Evolutionary conservation across 1,140 invertebrate species (phyloP), one percentile per base, ranked within the genome.

Genomic region (Musca domestica): DNA sequence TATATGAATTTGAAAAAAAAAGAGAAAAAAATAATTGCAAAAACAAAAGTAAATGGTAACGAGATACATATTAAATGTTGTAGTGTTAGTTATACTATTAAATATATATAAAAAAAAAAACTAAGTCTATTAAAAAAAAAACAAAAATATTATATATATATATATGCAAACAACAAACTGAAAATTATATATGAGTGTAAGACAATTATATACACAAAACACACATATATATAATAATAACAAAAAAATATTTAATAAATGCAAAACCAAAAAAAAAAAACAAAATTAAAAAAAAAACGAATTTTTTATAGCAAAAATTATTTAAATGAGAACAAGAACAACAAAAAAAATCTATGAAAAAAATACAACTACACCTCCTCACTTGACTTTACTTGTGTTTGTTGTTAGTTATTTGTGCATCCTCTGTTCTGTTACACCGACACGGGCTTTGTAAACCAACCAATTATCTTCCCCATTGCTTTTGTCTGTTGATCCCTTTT

Each of bases 31-130:
- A 54, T 54, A 54, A 22, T n/a, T n/a, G n/a, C n/a, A n/a, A n/a
- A n/a, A n/a, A n/a, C n/a, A n/a, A n/a, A n/a, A n/a, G n/a, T 66
- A 66, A 54, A 66, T 66, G 52, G 15, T 49, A 41, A 56, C 47
- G 25, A 67, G 22, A 67, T 25, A 49, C 67, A 68, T 68, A 64
- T 64, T 68, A 61, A 47, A 63, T 68, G 67, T 68, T 63, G 67
- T 68, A 68, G 67, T 64, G 67, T 48, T 66, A 68, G 58, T 64
- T 64, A 58, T 27, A 64, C 15, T 15, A 27, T 19, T 58, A 58
- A 48, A 49, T 47, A 63, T 4, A 34, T n/a, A 63, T 19, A 63
- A 15, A 46, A 52, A 64, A 20, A 23, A 54, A 17, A 48, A 68
- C 67, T 63, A 63, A 63, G 58, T 68, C 56, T 61, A 61, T 61